Base-by-base conservation (phyloP, 2,888 invertebrate genomes). In the Leucophenga maculata region DNA sequence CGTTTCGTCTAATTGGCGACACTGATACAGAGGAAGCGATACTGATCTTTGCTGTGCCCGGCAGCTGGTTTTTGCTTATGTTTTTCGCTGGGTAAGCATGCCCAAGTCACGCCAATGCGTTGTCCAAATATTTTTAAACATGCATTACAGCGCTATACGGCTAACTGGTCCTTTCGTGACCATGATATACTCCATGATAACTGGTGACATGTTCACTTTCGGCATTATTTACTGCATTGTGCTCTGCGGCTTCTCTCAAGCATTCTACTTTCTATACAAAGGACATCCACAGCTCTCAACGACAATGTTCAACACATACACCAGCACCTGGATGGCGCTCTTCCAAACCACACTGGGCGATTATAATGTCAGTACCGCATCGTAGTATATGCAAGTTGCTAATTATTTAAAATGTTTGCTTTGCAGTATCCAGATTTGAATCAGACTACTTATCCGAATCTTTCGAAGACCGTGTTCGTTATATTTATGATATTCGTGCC, bases 161-260 rank as follows among this genome's bases (percentile, higher is more conserved):
- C 90, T 99, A 81, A 99, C 98, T 0, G 99, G 99, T 55, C 98
- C 99, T 0, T 99, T 99, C 89, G 98, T 99, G 71, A 98, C 98
- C 13, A 99, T 99, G 98, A 97, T 99, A 79, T 99, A 97, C 91
- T 97, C 97, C 83, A 99, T 99, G 98, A 96, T 98, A 86, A 96
- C 96, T 0, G 98, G 99, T 59, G 99, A 99, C 90, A 97, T 99
- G 95, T 93, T 98, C 86, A 97, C 98, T 31, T 99, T 99, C 88
- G 97, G 96, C 75, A 97, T 99, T 78, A 99, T 99, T 87, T 99
- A 98, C 88, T 92, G 93, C 77, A 95, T 99, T 80, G 95, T 99
- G 46, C 90, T 99, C 6, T 94, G 97, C 79, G 98, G 97, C 20
- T 99, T 99, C 89, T 97, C 97, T 0, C 98, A 98, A 90, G 96